These are phyloP conservation scores for Epiblema foenella DNA, from an alignment of 2,888 invertebrate genomes.

Conservation along the genomic window DNA sequence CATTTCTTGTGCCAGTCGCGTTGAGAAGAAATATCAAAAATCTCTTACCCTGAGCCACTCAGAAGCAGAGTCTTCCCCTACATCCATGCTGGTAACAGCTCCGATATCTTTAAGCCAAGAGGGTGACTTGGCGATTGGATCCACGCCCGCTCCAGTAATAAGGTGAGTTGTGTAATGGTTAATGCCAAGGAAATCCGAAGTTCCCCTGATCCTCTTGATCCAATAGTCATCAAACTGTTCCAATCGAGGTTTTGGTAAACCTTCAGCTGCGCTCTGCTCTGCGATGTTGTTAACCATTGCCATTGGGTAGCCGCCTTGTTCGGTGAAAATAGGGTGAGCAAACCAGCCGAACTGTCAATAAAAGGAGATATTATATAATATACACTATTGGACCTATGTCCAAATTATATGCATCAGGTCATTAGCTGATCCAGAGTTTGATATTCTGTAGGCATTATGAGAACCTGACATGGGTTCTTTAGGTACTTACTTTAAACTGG, in stretches of 20 bases:
- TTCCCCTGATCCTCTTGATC: constrained; percentile 77
- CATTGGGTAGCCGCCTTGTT: constrained; percentile 78
- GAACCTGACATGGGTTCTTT: no score
- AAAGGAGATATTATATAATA: no score
- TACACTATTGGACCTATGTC: background rate
- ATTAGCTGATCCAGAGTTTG: no score
- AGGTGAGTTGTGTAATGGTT: constrained; percentile 82
- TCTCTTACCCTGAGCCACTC: constrained; percentile 77
- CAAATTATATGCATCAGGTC: background rate
- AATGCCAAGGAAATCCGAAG: constrained; percentile 80
- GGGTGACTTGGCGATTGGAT: constrained; percentile 74
- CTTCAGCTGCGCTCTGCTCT: constrained; percentile 72
- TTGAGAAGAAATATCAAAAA: background rate
- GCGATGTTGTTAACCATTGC: constrained; percentile 79
- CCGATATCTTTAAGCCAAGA: constrained; percentile 82
- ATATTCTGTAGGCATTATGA: background rate
- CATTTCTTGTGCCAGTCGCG: background rate
- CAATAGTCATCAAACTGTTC: constrained; percentile 78
- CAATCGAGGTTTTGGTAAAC: constrained; percentile 70
- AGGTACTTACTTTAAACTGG: constrained; percentile 77
- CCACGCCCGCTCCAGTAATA: constrained; percentile 73
- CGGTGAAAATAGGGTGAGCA: constrained; percentile 81
- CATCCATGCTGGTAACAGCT: constrained; percentile 74
- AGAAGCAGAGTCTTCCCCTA: constrained; percentile 78
- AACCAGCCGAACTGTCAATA: constrained; percentile 81